A percentile compares a stretch with the other conserved stretches of the same genome.
phyloP scores from a whole-genome alignment of 1,140 invertebrate species.

The Brachionus manjavacas region DNA sequence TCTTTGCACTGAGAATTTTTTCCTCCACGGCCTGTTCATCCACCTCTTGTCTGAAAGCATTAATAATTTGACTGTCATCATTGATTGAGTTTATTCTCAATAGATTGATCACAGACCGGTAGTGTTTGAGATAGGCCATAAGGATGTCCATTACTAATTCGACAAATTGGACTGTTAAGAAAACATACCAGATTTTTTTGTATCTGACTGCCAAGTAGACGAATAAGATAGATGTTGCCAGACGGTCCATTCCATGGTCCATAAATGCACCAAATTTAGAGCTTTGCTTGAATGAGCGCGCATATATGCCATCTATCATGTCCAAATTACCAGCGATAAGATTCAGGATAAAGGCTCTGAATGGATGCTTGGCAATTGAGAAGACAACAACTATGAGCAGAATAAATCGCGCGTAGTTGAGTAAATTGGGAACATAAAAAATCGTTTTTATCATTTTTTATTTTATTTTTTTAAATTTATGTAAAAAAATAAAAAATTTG shows the following conservation, averaged over 20 bases:
- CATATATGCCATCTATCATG: constrained; percentile 7
- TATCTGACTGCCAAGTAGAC: not conserved
- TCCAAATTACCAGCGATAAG: not conserved
- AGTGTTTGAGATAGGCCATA: not conserved
- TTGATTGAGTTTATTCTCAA: not conserved
- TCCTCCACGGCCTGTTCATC: not conserved
- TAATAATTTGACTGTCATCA: not conserved
- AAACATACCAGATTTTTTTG: not conserved
- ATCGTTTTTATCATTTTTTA: not conserved
- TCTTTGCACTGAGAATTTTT: not conserved
- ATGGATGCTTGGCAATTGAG: not conserved
- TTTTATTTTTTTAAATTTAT: too few species aligned
- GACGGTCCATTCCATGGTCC: constrained; percentile 11
- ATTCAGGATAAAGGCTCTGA: not conserved
- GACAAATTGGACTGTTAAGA: not conserved
- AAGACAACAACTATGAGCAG: not conserved
- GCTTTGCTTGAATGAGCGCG: not conserved
- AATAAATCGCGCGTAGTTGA: not conserved
- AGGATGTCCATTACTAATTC: not conserved
- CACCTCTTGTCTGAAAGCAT: not conserved
- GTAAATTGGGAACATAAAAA: constrained; percentile 8
- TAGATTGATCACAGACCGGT: not conserved
- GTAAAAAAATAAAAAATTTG: too few species aligned
- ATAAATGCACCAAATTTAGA: constrained; percentile 1
- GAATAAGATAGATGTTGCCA: not conserved